These are phyloP conservation scores for Potorous gilbertii DNA, from an alignment of 2,797 vertebrate species.

Conservation along the genomic window DNA sequence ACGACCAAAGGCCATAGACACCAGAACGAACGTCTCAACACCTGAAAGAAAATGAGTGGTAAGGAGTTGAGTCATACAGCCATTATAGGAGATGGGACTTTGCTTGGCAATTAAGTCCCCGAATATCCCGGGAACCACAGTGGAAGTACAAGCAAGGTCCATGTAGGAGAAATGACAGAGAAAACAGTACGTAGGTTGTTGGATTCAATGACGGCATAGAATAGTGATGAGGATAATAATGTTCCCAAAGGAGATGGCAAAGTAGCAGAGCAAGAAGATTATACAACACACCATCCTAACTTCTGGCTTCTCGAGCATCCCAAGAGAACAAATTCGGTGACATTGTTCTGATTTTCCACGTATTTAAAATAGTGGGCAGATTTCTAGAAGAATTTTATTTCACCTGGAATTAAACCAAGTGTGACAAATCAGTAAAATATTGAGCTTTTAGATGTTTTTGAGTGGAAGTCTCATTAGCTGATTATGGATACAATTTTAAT, in stretches of 20 bases:
- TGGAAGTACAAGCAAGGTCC: slow-evolving; percentile 57
- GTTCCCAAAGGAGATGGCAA: slow-evolving; percentile 62
- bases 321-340: slow-evolving; percentile 57
- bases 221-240: slow-evolving; percentile 38
- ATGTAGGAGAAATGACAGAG: slow-evolving; percentile 63
- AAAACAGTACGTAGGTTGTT: slow-evolving; percentile 70
- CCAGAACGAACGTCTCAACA: slow-evolving; percentile 71
- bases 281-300: slow-evolving; percentile 50
- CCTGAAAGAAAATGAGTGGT: slow-evolving; percentile 50
- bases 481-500: background rate
- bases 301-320: slow-evolving; percentile 26
- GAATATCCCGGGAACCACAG: slow-evolving; percentile 35
- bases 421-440: background rate
- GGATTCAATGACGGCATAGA: slow-evolving; percentile 27
- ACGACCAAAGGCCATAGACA: slow-evolving; percentile 68
- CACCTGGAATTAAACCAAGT: background rate
- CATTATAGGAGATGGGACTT: slow-evolving; percentile 51
- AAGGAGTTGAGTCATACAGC: slow-evolving; percentile 72
- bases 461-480: background rate
- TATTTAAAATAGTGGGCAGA: background rate
- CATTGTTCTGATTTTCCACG: slow-evolving; percentile 57
- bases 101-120: slow-evolving; percentile 20
- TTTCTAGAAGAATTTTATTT: background rate
- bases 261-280: slow-evolving; percentile 59
- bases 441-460: background rate